A percentile compares a stretch with the other conserved stretches of the same genome.
These are phyloP conservation scores for Nesidiocoris tenuis DNA, from an alignment of 2,888 invertebrate genomes.

Conservation along the genomic window DNA sequence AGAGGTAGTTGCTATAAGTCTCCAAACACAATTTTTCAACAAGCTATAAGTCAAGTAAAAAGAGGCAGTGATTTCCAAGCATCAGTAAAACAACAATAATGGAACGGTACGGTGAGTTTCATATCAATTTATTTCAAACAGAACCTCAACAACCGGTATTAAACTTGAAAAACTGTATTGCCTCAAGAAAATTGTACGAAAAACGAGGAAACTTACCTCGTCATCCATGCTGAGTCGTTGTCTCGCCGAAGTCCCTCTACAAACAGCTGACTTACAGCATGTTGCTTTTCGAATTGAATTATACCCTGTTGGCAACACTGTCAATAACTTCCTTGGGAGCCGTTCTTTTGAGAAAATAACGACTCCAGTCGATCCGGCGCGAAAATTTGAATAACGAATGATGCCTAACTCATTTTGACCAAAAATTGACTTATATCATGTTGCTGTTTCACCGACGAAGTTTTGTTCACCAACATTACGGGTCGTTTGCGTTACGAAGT, in stretches of 20 bases:
- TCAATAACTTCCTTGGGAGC: background rate
- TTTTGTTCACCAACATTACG: too few species aligned
- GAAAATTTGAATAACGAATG: background rate
- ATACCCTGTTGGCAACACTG: background rate
- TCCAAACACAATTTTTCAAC: constrained; percentile 7
- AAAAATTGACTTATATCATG: background rate
- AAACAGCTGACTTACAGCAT: constrained; percentile 5
- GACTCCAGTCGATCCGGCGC: background rate
- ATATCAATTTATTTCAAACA: background rate
- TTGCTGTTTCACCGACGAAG: background rate
- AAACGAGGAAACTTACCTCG: constrained; percentile 1
- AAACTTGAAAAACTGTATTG: background rate
- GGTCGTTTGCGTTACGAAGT: too few species aligned
- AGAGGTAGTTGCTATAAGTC: constrained; percentile 18
- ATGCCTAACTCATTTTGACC: background rate
- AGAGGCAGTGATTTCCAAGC: background rate
- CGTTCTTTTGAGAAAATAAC: background rate
- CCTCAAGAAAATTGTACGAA: background rate
- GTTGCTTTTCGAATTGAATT: background rate
- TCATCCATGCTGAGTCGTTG: background rate
- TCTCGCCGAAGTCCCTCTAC: background rate
- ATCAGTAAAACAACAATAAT: background rate
- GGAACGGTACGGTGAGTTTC: background rate
- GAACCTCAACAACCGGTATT: background rate
- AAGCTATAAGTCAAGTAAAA: background rate